Percentiles rank a stretch among this genome's conserved stretches.
Evolutionary conservation across 2,113 vertebrate species (phyloP).

Genomic region (Clupea harengus): DNA sequence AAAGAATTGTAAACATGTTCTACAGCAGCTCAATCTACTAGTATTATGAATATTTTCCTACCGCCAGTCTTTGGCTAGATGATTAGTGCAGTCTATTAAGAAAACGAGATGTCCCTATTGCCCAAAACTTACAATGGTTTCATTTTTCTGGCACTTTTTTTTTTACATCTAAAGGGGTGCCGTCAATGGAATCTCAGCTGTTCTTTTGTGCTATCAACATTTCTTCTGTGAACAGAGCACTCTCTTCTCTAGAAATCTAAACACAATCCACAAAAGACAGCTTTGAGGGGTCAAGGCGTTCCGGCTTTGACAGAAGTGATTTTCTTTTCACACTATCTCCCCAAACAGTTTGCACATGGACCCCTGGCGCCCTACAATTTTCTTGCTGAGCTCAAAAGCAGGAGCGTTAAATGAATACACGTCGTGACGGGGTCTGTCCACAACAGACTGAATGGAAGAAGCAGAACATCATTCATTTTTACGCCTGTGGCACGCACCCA

Average conservation of each 20-base stretch:
- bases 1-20: neutral
- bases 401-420: neutral
- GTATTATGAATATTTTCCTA: neutral
- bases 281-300: neutral
- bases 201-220: conserved; percentile 8
- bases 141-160: conserved; percentile 9
- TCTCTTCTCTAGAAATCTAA: neutral
- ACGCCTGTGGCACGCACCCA: neutral
- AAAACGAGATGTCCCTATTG: neutral
- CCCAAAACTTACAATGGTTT: neutral
- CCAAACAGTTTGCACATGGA: neutral
- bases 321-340: neutral
- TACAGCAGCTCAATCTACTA: neutral
- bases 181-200: conserved; percentile 8
- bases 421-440: neutral
- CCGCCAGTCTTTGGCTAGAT: neutral
- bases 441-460: neutral
- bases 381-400: neutral
- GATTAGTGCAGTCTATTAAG: neutral
- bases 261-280: neutral
- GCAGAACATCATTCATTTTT: neutral
- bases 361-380: neutral
- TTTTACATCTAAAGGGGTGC: neutral
- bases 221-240: neutral
- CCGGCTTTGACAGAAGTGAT: neutral